These are phyloP conservation scores for Dipodomys merriami DNA, from an alignment of 2,113 vertebrate species.

Conservation along the genomic window DNA sequence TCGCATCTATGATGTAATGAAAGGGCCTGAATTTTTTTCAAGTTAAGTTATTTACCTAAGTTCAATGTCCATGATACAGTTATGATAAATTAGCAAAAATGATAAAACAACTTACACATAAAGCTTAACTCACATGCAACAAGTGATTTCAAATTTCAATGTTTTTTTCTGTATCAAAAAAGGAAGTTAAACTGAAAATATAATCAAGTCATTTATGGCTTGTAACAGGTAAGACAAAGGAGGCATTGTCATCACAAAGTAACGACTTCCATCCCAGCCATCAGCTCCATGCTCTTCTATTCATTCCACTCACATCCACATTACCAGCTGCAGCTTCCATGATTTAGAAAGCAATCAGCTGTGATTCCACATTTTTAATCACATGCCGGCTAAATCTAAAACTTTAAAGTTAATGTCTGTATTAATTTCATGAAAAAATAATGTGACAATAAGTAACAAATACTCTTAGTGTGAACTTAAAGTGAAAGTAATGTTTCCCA, in stretches of 20 bases:
- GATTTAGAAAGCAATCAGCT: background rate
- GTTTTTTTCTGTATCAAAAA: background rate
- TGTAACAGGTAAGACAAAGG: background rate
- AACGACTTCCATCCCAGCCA: background rate
- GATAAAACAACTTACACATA: background rate
- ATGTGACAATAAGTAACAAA: background rate
- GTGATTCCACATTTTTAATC: background rate
- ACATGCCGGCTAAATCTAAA: background rate
- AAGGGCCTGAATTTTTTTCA: background rate
- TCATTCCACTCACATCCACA: background rate
- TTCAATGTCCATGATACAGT: background rate
- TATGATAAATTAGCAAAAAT: background rate
- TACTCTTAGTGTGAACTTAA: conserved; percentile 19
- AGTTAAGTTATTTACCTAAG: background rate
- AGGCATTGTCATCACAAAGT: background rate
- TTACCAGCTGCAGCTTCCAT: background rate
- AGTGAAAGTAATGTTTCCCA: background rate
- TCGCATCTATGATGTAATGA: background rate
- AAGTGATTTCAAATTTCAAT: no score
- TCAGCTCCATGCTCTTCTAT: background rate
- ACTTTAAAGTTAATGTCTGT: background rate
- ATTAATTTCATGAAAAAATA: background rate
- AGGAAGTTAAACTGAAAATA: background rate
- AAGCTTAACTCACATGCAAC: background rate
- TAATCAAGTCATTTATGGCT: background rate